Base-by-base conservation (phyloP, 2,113 vertebrate species). In the Bos indicus region DNA sequence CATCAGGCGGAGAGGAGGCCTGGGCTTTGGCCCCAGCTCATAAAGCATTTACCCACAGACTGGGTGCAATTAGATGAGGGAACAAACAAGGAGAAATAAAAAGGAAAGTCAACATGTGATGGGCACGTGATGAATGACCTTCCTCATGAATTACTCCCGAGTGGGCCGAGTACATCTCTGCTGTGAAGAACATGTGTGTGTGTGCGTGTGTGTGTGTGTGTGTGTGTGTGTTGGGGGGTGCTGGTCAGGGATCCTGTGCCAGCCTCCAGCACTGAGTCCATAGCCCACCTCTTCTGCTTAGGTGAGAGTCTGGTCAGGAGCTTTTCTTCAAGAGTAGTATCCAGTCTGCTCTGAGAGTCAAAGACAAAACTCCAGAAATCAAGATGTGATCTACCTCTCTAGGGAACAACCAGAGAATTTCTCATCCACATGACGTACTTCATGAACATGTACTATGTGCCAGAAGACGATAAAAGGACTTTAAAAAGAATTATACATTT, bases 51-150 rank as follows among this genome's bases (percentile, higher is more conserved):
- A 80, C 93, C 88, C 87, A 91, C 57, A 57, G 93, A 95, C 71
- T 46, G 54, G 82, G 97, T 86, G 87, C 90, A 95, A 93, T 96
- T 97, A 96, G 90, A 92, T 9, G 19, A 91, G 19, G 82, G 80
- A 95, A 94, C 89, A 98, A 97, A 97, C 89, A 94, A 95, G 80
- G 57, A 26, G 82, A 93, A 57, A 57, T 52, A 96, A 97, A 98
- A 97, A 97, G 96, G 93, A 97, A 97, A 97, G 96, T 96, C 51
- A 60, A 84, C 91, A 89, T 7, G 17, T 1, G 26, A 33, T 57
- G 46, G 97, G 86, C 82, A 77, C 25, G 14, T 15, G 33, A 87
- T 6, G 0, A 78, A 28, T 2, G 17, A 11, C 78, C 82, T 52
- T 97, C 89, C 43, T 89, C 51, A 12, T 48, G 71, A 74, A 78